A percentile compares a stretch with the other conserved stretches of the same genome.
Evolutionary conservation across 2,797 vertebrate species (phyloP).

Genomic region (Onychomys arenicola): DNA sequence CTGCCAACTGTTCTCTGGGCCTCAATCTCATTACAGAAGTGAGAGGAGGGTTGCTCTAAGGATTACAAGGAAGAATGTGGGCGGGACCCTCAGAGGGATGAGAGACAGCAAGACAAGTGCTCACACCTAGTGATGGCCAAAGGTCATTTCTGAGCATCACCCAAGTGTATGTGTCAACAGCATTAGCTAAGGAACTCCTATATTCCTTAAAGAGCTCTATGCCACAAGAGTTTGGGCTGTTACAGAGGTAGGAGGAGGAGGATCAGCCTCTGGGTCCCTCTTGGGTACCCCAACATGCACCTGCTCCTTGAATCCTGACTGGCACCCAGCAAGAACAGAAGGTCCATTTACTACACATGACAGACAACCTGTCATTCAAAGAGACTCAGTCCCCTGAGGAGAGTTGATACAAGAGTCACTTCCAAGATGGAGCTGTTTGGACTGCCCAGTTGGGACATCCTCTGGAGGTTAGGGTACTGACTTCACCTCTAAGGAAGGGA

Average conservation of each 20-base stretch:
- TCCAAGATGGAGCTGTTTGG: background rate
- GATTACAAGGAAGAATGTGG: too few species aligned
- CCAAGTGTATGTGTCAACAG: background rate
- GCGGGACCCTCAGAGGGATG: background rate
- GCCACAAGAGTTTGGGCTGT: background rate
- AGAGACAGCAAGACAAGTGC: accelerated
- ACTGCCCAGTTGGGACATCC: background rate
- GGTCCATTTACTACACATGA: background rate
- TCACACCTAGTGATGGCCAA: background rate
- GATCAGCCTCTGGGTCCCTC: accelerated
- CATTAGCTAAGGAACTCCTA: background rate
- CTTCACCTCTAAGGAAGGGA: background rate
- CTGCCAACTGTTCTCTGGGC: background rate
- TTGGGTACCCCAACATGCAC: accelerated
- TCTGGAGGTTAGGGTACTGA: background rate
- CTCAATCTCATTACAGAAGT: background rate
- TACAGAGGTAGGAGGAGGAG: background rate
- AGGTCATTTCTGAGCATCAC: background rate
- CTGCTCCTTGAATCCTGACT: background rate
- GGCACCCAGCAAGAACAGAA: background rate
- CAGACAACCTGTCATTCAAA: too few species aligned
- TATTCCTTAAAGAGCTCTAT: background rate
- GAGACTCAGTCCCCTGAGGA: background rate
- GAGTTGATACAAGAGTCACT: too few species aligned
- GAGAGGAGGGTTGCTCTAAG: background rate